These are phyloP conservation scores for Geothlypis trichas DNA, from an alignment of 2,113 vertebrate species.

Conservation along the genomic window DNA sequence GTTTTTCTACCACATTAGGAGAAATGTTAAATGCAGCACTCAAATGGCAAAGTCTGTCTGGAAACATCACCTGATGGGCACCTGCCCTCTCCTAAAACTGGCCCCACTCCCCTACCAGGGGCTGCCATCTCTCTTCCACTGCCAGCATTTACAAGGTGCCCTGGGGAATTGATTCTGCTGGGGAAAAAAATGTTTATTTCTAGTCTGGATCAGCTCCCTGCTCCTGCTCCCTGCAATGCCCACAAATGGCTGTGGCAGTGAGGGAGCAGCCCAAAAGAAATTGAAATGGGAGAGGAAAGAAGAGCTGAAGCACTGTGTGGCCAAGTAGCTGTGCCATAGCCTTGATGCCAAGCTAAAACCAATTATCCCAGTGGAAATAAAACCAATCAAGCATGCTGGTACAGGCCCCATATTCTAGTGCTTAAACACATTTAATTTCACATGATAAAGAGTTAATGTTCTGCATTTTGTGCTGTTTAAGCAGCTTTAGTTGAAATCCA, in stretches of 20 bases:
- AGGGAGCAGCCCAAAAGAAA: neutral
- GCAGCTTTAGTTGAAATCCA: neutral
- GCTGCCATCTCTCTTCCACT: neutral
- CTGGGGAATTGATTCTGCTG: neutral
- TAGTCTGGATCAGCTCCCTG: neutral
- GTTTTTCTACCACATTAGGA: neutral
- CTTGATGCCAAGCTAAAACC: neutral
- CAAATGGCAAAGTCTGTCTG: neutral
- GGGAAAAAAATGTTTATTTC: neutral
- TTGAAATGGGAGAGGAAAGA: neutral
- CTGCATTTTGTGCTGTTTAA: neutral
- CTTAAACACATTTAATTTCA: neutral
- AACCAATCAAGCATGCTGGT: neutral
- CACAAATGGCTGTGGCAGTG: slow-evolving; percentile 2
- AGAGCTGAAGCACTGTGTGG: neutral
- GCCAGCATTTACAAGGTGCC: accelerated
- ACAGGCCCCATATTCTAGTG: neutral
- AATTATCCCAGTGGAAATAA: neutral
- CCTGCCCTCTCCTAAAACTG: neutral
- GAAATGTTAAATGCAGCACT: neutral
- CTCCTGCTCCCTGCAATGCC: neutral
- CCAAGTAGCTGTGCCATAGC: neutral
- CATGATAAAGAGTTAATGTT: neutral
- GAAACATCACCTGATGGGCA: neutral
- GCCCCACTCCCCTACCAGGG: neutral